phyloP scores from a whole-genome alignment of 2,888 invertebrate species.

The Incurvaria masculella region DNA sequence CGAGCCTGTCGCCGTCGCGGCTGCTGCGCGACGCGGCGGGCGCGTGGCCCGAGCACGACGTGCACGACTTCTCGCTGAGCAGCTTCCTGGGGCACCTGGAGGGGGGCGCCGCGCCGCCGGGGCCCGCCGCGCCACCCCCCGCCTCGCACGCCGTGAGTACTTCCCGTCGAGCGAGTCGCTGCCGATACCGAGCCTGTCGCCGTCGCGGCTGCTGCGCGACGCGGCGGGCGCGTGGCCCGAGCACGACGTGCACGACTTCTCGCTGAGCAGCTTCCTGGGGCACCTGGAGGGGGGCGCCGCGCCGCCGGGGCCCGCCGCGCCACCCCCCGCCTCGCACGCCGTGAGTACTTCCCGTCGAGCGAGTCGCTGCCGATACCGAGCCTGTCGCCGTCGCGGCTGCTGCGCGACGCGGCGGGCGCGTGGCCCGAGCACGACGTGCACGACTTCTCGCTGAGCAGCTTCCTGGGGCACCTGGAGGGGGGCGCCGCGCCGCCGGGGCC shows the following conservation, averaged over 20 bases:
- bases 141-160: too few species aligned
- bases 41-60: slow-evolving; percentile 72
- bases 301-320: slow-evolving; percentile 26
- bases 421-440: slow-evolving; percentile 76
- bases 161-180: slow-evolving; percentile 37
- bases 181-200: slow-evolving; percentile 52
- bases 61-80: slow-evolving; percentile 82
- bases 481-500: slow-evolving; percentile 24
- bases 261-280: slow-evolving; percentile 79
- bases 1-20: slow-evolving; percentile 61
- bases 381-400: slow-evolving; percentile 63
- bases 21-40: slow-evolving; percentile 65
- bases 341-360: slow-evolving; percentile 35
- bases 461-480: slow-evolving; percentile 78
- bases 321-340: too few species aligned
- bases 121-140: slow-evolving; percentile 22
- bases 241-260: slow-evolving; percentile 79
- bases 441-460: slow-evolving; percentile 84
- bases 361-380: slow-evolving; percentile 38
- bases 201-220: slow-evolving; percentile 64
- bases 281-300: slow-evolving; percentile 65
- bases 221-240: slow-evolving; percentile 69
- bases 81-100: slow-evolving; percentile 82
- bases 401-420: slow-evolving; percentile 63
- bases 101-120: slow-evolving; percentile 36